Evolutionary conservation across 2,797 vertebrate genomes (phyloP).

Genomic region (Varecia variegata): DNA sequence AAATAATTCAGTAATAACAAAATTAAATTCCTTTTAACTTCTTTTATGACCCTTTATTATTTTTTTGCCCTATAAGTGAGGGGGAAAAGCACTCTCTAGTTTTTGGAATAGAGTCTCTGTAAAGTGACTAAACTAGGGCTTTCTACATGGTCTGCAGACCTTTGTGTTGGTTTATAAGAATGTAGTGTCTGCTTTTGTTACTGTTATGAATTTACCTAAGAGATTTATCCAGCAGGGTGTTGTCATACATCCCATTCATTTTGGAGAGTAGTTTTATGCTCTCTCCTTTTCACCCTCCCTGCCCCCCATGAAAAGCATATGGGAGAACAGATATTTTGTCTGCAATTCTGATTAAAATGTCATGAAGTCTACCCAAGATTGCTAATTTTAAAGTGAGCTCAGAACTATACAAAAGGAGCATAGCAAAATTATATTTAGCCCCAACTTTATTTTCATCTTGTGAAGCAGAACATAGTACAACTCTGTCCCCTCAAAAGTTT

Average conservation of each 20-base stretch:
- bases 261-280: neutral
- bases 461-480: neutral
- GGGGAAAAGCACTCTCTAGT: neutral
- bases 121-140: neutral
- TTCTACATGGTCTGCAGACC: neutral
- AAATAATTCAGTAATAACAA: neutral
- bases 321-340: neutral
- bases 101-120: neutral
- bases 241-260: neutral
- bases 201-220: conserved; percentile 9
- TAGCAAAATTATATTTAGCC: conserved; percentile 20
- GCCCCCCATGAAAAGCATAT: neutral
- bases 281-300: neutral
- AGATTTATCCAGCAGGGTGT: neutral
- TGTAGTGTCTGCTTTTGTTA: neutral
- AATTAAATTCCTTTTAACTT: conserved; percentile 37
- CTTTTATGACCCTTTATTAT: conserved; percentile 11
- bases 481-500: neutral
- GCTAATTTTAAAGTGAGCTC: conserved; percentile 33
- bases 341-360: conserved; percentile 27
- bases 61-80: neutral
- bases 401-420: neutral
- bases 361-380: neutral
- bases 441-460: conserved; percentile 34
- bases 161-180: conserved; percentile 21